Evolutionary conservation across 2,113 vertebrate genomes (phyloP).

Genomic region (Gnathonemus longibarbis): DNA sequence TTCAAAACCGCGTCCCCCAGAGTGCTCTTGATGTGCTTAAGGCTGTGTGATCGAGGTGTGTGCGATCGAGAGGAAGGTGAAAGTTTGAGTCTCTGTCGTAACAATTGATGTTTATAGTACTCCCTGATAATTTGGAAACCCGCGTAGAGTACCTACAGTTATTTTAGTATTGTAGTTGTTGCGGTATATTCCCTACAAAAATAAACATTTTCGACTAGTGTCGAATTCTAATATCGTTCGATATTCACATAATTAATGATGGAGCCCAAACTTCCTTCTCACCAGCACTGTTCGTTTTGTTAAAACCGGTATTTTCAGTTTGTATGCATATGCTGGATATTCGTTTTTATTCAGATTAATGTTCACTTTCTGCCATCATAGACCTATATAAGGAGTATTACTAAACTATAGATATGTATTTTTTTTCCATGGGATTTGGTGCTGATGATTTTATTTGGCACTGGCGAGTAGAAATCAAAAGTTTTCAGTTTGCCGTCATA

Average conservation of each 20-base stretch:
- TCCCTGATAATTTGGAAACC: neutral
- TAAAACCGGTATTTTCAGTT: neutral
- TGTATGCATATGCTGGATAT: neutral
- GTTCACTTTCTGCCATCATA: neutral
- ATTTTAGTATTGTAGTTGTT: neutral
- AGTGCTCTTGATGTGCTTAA: slow-evolving; percentile 15
- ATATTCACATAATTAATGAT: neutral
- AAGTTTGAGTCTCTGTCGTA: slow-evolving; percentile 47
- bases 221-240: neutral
- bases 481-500: neutral
- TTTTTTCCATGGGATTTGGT: slow-evolving; percentile 9
- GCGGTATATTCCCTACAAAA: neutral
- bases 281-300: neutral
- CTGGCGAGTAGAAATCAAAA: neutral
- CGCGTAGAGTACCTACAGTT: neutral
- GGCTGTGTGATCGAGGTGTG: slow-evolving; percentile 8
- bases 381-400: neutral
- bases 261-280: neutral
- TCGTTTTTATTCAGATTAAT: neutral
- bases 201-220: neutral
- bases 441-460: neutral
- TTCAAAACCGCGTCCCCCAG: neutral
- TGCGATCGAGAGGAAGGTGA: slow-evolving; percentile 41
- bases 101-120: slow-evolving; percentile 63
- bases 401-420: neutral